Evolutionary conservation across 1,140 invertebrate genomes (phyloP), one percentile per base, ranked within the genome.

Genomic region (Drosophila tani): DNA sequence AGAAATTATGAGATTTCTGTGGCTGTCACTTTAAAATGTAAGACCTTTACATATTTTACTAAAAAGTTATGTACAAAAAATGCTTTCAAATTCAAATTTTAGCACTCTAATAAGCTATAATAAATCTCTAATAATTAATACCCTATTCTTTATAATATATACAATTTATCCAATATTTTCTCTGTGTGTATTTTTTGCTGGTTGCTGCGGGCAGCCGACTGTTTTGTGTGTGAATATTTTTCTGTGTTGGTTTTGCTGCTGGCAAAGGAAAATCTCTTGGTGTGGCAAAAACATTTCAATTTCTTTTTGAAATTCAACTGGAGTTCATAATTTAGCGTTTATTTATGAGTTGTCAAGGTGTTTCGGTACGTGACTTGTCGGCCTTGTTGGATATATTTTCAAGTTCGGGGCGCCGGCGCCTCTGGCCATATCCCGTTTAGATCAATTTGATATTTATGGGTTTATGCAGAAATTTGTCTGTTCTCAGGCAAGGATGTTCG

Each of bases 381-480:
- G 71, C 60, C 56, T 77, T 45, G 49, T 60, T 75, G 68, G 55
- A 73, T 67, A 73, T 67, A 38, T 21, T 74, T 66, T 82, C 86
- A 90, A 85, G 85, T 88, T 88, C 84, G 87, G 82, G 84, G 84
- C 64, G 73, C 56, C 56, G 84, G 84, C 84, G 83, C 84, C 83
- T 75, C 41, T n/a, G 60, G 75, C 50, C 5, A 65, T 66, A 63
- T 66, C 63, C 63, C 75, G 85, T 82, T 88, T 88, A 88, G 85
- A 85, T 79, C 79, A 91, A 59, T 75, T 85, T 82, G 68, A 86
- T 92, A 92, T 92, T 92, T 92, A 92, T 92, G 82, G 85, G 91
- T 92, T 92, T 92, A 92, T 92, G 91, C 91, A 90, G 91, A 92
- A 92, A 91, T 76, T 73, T 80, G 86, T 87, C 77, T 79, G 73